Evolutionary conservation across 2,888 invertebrate species (phyloP).

Genomic region (Abrostola tripartita): DNA sequence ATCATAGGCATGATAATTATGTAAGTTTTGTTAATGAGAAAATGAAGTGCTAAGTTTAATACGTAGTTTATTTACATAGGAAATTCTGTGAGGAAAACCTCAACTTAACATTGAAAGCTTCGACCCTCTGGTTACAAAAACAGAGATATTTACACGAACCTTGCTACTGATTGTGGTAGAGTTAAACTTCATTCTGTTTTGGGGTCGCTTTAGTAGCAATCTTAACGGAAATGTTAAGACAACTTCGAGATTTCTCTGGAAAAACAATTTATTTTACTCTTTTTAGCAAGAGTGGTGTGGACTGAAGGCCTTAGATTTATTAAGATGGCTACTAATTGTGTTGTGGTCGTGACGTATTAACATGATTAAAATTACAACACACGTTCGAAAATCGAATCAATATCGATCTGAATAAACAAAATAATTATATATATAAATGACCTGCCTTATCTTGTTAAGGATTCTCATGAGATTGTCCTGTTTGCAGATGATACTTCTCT

Average conservation of each 20-base stretch:
- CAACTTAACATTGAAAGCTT: not conserved
- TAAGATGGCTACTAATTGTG: conserved; percentile 2
- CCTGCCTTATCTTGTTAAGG: too few species aligned
- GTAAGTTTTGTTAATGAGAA: not conserved
- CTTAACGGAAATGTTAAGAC: conserved; percentile 14
- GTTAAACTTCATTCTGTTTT: conserved; percentile 20
- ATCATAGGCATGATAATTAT: too few species aligned
- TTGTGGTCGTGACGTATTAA: too few species aligned
- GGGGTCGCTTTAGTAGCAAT: conserved; percentile 14
- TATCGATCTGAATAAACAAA: conserved; percentile 6
- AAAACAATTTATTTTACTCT: conserved; percentile 14
- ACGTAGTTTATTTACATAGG: not conserved
- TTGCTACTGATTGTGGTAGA: conserved; percentile 10
- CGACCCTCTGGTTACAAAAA: conserved; percentile 9
- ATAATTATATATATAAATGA: too few species aligned
- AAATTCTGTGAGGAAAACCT: not conserved
- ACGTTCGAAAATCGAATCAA: conserved; percentile 10
- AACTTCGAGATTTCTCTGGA: conserved; percentile 24
- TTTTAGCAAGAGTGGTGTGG: conserved; percentile 9
- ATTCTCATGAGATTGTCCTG: too few species aligned
- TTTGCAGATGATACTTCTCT: too few species aligned
- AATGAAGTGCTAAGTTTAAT: not conserved
- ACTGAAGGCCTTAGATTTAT: conserved; percentile 12
- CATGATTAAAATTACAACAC: too few species aligned
- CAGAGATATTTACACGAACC: conserved; percentile 17